Conservation (phyloP, 2,797 vertebrate genomes). For the Parauchenoglanis punctatus region DNA sequence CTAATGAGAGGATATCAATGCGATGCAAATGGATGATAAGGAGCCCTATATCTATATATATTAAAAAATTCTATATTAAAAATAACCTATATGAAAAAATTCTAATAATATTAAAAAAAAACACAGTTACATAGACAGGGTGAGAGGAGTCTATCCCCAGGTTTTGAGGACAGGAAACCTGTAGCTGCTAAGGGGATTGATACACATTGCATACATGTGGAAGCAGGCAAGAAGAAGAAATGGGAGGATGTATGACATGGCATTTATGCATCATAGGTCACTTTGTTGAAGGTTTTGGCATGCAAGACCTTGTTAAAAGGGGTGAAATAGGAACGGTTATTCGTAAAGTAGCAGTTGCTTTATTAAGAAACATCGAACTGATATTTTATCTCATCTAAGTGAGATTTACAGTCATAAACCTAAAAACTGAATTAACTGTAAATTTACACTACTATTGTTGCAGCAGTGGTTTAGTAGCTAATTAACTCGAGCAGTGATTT, state of each 20-base stretch:
- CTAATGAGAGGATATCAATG: not conserved
- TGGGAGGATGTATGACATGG: not conserved
- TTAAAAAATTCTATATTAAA: too few relatives aligned
- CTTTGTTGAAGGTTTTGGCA: not conserved
- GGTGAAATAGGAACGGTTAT: not conserved
- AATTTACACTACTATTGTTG: not conserved
- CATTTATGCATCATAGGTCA: not conserved
- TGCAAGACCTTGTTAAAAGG: not conserved
- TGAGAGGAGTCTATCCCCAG: not conserved
- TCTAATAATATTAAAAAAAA: not conserved
- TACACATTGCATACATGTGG: not conserved
- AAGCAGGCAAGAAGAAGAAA: not conserved
- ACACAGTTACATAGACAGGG: not conserved
- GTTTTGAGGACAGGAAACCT: not conserved
- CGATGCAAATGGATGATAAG: not conserved
- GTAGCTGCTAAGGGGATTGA: not conserved
- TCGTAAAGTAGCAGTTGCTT: not conserved
- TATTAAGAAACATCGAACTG: not conserved
- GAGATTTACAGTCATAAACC: not conserved
- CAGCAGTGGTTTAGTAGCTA: not conserved
- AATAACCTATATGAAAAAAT: not conserved
- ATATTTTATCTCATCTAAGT: not conserved
- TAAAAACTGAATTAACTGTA: not conserved
- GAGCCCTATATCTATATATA: not conserved
- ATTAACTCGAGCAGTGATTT: not conserved